Percentiles rank a stretch among this genome's conserved stretches.
These are phyloP conservation scores for Bos javanicus DNA, from an alignment of 2,113 vertebrate genomes.

Conservation along the genomic window DNA sequence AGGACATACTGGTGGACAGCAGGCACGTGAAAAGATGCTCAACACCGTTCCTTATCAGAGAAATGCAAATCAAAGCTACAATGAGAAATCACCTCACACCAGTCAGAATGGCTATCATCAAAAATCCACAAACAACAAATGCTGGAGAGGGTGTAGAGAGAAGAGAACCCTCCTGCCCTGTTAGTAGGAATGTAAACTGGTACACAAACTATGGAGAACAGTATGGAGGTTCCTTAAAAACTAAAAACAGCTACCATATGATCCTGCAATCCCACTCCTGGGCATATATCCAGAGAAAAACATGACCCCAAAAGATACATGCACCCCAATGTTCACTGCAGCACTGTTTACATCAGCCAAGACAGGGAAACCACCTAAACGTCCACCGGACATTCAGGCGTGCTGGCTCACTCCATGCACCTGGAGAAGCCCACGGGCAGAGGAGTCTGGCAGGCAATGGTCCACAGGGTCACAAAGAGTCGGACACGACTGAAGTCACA, in stretches of 20 bases:
- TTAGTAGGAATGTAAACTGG: background rate
- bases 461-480: background rate
- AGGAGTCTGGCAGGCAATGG: background rate
- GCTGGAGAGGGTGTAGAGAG: background rate
- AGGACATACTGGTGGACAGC: background rate
- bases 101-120: background rate
- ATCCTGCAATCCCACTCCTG: background rate
- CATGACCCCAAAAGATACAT: background rate
- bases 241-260: background rate
- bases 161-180: background rate
- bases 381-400: background rate
- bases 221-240: background rate
- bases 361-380: background rate
- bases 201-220: background rate
- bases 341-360: background rate
- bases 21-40: background rate
- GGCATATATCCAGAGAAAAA: background rate
- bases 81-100: background rate
- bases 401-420: accelerated
- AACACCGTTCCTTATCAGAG: background rate
- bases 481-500: background rate
- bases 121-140: background rate
- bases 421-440: background rate
- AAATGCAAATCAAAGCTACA: background rate
- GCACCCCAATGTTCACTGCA: background rate